Percentiles rank a stretch among this genome's conserved stretches.
phyloP scores from a whole-genome alignment of 2,888 invertebrate species.

The Dynastes grantii region DNA sequence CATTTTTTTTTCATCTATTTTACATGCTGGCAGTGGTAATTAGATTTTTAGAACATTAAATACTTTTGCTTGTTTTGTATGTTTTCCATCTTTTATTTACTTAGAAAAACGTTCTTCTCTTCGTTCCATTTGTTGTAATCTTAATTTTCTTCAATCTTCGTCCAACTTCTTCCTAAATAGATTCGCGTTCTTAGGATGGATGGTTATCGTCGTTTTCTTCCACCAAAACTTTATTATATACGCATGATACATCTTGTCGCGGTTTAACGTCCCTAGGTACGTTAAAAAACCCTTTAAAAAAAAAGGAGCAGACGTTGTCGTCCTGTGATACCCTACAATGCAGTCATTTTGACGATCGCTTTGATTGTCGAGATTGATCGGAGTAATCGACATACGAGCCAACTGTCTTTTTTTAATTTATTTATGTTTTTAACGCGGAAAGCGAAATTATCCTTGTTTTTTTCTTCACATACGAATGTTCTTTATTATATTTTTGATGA shows the following conservation, averaged over 20 bases:
- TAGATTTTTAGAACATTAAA: slow-evolving; percentile 65
- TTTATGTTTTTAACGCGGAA: no score
- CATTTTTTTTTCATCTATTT: slow-evolving; percentile 56
- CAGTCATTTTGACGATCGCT: slow-evolving; percentile 16
- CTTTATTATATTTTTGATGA: no score
- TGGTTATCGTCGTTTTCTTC: slow-evolving; percentile 11
- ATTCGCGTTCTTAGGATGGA: neutral
- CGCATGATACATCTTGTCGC: neutral
- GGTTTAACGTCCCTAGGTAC: neutral
- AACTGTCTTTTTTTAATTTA: neutral
- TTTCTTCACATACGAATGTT: neutral
- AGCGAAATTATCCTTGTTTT: slow-evolving; percentile 7
- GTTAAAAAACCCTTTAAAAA: neutral
- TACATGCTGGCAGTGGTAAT: slow-evolving; percentile 67
- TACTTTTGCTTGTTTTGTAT: slow-evolving; percentile 47
- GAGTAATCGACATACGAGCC: slow-evolving; percentile 10
- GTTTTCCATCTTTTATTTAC: slow-evolving; percentile 9
- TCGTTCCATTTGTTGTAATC: slow-evolving; percentile 14
- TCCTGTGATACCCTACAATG: neutral
- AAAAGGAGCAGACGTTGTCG: slow-evolving; percentile 4
- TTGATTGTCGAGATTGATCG: slow-evolving; percentile 39
- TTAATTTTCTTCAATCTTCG: neutral
- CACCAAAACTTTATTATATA: slow-evolving; percentile 1
- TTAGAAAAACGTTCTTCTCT: slow-evolving; percentile 55
- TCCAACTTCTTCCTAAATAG: slow-evolving; percentile 36